Evolutionary conservation across 2,113 vertebrate genomes (phyloP), one percentile per base, ranked within the genome.

Genomic region (Nycticebus coucang): DNA sequence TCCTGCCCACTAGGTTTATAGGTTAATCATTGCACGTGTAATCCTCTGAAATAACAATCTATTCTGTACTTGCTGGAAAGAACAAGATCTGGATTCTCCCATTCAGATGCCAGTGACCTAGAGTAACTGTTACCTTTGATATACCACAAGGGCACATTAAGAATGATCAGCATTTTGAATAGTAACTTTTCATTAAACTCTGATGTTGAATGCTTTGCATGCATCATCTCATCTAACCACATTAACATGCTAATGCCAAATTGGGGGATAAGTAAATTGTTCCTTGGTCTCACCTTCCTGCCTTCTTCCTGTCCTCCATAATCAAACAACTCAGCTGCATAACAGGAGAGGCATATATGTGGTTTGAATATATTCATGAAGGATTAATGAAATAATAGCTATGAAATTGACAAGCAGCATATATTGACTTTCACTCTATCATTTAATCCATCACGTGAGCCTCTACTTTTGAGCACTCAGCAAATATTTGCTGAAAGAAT

Each of bases 351-450:
- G 79, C 89, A 86, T 85, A 35, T 80, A 14, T 75, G 78, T 89
- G n/a, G 88, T 86, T 88, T 95, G 74, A 96, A 96, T 94, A 82
- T 91, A 92, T 81, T 95, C 79, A 93, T 82, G 74, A 81, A 78
- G 35, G 45, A 89, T 88, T 89, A 91, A 93, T 92, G 37, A 75
- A 75, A 75, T 59, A 91, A 91, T 66, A 83, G 30, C 59, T 80
- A 28, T 69, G 50, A 92, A 89, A 53, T 26, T 89, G 91, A 92
- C 8, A 86, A 82, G 26, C 4, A 92, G 84, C 26, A 35, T 77
- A 33, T 78, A 82, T 72, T 92, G 88, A 95, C 62, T 92, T 86
- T 91, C 53, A 95, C 12, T 41, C 21, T 15, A n/a, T 5, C 60
- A 57, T 89, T 93, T 60, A 88, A 55, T 80, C 21, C 55, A 72